A percentile compares a stretch with the other conserved stretches of the same genome.
Evolutionary conservation across 92 coral and sea anemone genomes (phyloP).

Genomic region (Actinostola sp.): DNA sequence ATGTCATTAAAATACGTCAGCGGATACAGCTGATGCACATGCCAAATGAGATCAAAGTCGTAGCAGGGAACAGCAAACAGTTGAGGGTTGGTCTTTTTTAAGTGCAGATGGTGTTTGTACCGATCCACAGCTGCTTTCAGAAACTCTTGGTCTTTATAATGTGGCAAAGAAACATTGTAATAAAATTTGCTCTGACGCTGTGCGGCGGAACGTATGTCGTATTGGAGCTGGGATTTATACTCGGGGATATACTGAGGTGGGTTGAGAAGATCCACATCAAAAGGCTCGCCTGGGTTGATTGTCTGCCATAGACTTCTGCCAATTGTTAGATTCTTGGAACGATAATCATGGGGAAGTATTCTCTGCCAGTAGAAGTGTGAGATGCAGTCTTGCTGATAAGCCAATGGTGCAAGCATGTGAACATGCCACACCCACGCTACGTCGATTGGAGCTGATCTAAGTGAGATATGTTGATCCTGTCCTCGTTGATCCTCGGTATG

Average conservation of each 20-base stretch:
- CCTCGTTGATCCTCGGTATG: slow-evolving; percentile 8
- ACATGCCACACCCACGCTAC: slow-evolving; percentile 83
- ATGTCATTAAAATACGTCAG: slow-evolving; percentile 61
- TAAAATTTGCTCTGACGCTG: slow-evolving; percentile 47
- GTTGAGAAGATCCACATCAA: slow-evolving; percentile 45
- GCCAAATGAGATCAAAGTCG: slow-evolving; percentile 83
- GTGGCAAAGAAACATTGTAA: slow-evolving; percentile 77
- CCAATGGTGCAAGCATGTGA: slow-evolving; percentile 63
- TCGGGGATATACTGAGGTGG: slow-evolving; percentile 4
- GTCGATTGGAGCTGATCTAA: slow-evolving; percentile 71
- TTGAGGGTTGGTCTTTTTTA: slow-evolving; percentile 59
- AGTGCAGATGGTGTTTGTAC: slow-evolving; percentile 62
- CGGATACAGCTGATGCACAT: slow-evolving; percentile 73
- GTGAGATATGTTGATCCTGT: slow-evolving; percentile 16
- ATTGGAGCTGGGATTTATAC: slow-evolving; percentile 23
- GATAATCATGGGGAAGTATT: slow-evolving; percentile 45
- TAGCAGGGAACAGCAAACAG: slow-evolving; percentile 68
- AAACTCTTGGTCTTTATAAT: slow-evolving; percentile 59
- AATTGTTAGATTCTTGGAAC: slow-evolving; percentile 10
- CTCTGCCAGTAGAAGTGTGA: slow-evolving; percentile 19
- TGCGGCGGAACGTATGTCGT: slow-evolving; percentile 48
- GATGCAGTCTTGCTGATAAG: slow-evolving; percentile 58
- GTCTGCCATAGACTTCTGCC: slow-evolving; percentile 39
- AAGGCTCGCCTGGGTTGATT: slow-evolving; percentile 45
- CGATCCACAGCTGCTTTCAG: slow-evolving; percentile 65